These are phyloP conservation scores for Chlorodrepanis virens DNA, from an alignment of 2,113 vertebrate species.

Conservation along the genomic window DNA sequence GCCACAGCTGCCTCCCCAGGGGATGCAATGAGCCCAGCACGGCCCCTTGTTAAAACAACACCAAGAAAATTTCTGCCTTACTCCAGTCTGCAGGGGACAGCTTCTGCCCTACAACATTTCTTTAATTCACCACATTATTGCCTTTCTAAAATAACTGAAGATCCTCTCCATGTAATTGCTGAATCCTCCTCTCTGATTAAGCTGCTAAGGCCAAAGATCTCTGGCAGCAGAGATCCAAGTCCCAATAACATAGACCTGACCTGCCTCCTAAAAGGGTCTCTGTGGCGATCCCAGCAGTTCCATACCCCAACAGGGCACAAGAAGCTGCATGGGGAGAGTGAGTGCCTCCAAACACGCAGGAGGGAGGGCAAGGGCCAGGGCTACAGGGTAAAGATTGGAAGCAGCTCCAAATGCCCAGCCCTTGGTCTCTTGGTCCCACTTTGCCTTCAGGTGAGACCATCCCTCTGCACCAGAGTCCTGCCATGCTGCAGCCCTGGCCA, in stretches of 20 bases:
- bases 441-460: neutral
- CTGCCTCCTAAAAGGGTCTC: neutral
- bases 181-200: neutral
- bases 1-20: neutral
- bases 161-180: neutral
- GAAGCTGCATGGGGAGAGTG: neutral
- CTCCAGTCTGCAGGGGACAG: neutral
- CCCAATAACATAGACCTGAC: accelerated
- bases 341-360: neutral
- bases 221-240: neutral
- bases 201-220: neutral
- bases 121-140: neutral
- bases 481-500: neutral
- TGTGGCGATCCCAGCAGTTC: neutral
- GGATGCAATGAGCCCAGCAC: accelerated
- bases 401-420: neutral
- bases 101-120: neutral
- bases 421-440: accelerated
- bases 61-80: neutral
- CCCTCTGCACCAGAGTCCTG: neutral
- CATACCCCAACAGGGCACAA: neutral
- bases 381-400: accelerated
- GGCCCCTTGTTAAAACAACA: neutral
- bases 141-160: neutral
- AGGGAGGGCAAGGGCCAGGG: neutral